Percentiles rank a stretch among this genome's conserved stretches.
phyloP scores from a whole-genome alignment of 1,140 invertebrate genomes.

The Orius insidiosus region DNA sequence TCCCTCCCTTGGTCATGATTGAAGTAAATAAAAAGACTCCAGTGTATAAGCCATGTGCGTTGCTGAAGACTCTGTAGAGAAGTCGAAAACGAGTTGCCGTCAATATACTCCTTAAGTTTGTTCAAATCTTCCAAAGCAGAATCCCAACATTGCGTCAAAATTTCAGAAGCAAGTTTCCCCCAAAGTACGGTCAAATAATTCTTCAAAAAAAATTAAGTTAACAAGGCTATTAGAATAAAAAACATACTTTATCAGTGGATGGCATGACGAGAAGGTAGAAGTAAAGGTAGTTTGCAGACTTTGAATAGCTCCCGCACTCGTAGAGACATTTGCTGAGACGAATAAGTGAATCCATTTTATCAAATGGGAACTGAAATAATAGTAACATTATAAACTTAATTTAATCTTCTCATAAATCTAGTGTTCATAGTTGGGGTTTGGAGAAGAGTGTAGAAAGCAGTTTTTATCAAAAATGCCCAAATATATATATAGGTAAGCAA shows the following conservation, averaged over 20 bases:
- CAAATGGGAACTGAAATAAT: constrained; percentile 58
- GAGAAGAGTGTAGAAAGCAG: too few species aligned
- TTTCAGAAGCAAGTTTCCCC: constrained; percentile 97
- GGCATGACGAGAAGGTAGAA: constrained; percentile 89
- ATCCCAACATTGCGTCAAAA: constrained; percentile 95
- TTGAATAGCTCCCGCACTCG: constrained; percentile 94
- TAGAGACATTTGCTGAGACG: constrained; percentile 93
- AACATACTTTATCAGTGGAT: constrained; percentile 69
- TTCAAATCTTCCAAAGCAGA: constrained; percentile 91
- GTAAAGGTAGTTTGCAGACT: constrained; percentile 86
- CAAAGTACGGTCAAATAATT: constrained; percentile 93
- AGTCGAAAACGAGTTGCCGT: constrained; percentile 59
- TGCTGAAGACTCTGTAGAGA: constrained; percentile 90
- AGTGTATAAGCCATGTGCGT: constrained; percentile 97
- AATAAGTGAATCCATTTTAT: constrained; percentile 89
- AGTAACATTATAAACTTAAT: too few species aligned
- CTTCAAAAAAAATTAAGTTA: too few species aligned
- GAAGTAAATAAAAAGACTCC: constrained; percentile 98
- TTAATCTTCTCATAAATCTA: too few species aligned
- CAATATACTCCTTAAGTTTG: constrained; percentile 88
- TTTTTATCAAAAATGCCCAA: too few species aligned
- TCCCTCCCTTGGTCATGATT: constrained; percentile 93
- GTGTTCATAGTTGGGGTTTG: too few species aligned
- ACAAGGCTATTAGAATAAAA: too few species aligned
- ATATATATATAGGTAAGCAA: too few species aligned